These are phyloP conservation scores for Saccostrea cuccullata DNA, from an alignment of 1,140 invertebrate genomes.

Conservation along the genomic window DNA sequence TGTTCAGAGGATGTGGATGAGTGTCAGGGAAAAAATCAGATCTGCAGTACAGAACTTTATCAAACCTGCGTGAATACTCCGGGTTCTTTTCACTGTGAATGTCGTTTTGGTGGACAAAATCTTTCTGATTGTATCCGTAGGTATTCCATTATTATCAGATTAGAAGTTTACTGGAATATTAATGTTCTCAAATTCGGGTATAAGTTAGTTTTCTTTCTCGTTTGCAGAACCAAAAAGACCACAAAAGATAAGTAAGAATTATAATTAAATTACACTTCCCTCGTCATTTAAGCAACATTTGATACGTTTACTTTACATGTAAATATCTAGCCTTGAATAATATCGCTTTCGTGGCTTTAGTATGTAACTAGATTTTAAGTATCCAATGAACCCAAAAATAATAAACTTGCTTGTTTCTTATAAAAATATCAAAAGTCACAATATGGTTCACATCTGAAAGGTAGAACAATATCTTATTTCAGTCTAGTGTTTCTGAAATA, in stretches of 20 bases:
- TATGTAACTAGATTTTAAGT: too few species aligned
- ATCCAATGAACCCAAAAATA: too few species aligned
- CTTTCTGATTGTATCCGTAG: background rate
- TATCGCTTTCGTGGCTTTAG: background rate
- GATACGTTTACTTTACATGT: background rate
- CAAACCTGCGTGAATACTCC: background rate
- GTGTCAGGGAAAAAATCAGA: background rate
- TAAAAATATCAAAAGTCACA: too few species aligned
- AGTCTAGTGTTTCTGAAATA: background rate
- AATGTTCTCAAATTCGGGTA: background rate
- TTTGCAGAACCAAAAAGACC: background rate
- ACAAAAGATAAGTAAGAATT: background rate
- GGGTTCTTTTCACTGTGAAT: background rate
- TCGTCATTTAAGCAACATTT: background rate
- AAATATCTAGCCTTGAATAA: background rate
- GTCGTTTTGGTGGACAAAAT: background rate
- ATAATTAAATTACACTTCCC: background rate
- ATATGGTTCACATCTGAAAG: background rate
- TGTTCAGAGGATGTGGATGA: slow-evolving; percentile 8
- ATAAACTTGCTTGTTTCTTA: too few species aligned
- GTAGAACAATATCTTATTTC: background rate
- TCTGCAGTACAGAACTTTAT: background rate
- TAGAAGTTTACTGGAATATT: background rate
- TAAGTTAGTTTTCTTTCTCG: background rate
- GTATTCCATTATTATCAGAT: background rate